A percentile compares a stretch with the other conserved stretches of the same genome.
Conservation (phyloP, 2,797 vertebrate species). For the Sandelia bainsii region DNA sequence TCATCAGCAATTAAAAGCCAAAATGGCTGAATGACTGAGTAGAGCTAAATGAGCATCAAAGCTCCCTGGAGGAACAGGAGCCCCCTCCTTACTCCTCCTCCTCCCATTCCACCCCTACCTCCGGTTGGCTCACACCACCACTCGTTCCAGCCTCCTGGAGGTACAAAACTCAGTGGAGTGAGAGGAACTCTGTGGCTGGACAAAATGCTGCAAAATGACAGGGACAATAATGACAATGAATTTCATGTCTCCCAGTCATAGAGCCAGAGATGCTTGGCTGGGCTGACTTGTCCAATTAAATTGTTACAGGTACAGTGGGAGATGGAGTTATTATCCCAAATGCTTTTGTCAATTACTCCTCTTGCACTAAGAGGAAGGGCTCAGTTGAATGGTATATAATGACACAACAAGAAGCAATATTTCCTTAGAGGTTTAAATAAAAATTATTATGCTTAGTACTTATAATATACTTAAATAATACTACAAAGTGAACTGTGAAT, state of each 20-base stretch:
- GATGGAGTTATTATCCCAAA: conserved; percentile 83
- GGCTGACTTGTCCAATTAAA: conserved; percentile 98
- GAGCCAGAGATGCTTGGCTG: conserved; percentile 93
- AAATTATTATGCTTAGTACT: background rate
- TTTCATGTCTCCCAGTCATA: conserved; percentile 98
- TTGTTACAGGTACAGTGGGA: conserved; percentile 96
- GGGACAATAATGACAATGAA: conserved; percentile 99
- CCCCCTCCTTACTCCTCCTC: background rate
- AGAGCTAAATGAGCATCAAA: conserved; percentile 92
- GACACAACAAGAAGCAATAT: conserved; percentile 42
- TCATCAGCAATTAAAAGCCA: conserved; percentile 86
- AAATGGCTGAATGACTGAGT: conserved; percentile 87
- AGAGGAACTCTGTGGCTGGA: conserved; percentile 93
- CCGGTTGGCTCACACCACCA: conserved; percentile 63
- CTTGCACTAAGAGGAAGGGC: conserved; percentile 65
- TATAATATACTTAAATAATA: background rate
- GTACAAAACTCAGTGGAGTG: conserved; percentile 96
- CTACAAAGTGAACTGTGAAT: background rate
- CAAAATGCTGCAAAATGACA: conserved; percentile 99
- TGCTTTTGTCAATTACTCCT: conserved; percentile 85
- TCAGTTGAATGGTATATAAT: conserved; percentile 51
- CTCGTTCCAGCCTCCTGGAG: conserved; percentile 92
- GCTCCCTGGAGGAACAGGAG: conserved; percentile 88
- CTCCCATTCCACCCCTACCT: conserved; percentile 46
- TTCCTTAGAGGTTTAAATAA: conserved; percentile 35